Conservation (phyloP, 1,140 invertebrate genomes). For the Drosophila pseudoobscura region DNA sequence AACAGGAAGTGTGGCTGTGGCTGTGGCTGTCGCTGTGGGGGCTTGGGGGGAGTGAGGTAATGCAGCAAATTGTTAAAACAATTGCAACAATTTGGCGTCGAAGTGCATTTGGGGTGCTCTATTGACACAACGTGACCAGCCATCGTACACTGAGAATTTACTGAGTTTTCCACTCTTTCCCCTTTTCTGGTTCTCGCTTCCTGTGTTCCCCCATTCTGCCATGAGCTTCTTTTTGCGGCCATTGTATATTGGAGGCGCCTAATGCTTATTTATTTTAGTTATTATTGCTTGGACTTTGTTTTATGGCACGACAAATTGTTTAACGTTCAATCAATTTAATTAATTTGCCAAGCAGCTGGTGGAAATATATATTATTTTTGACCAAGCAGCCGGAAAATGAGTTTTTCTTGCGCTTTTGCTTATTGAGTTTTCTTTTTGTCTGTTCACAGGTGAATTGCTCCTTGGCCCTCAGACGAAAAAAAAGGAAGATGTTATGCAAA, state of each 20-base stretch:
- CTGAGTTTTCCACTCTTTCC: conserved; percentile 11
- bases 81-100: conserved; percentile 59
- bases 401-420: conserved; percentile 35
- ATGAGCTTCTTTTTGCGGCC: conserved; percentile 7
- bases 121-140: conserved; percentile 77
- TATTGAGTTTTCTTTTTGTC: conserved; percentile 26
- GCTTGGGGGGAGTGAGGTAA: neutral
- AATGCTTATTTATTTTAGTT: conserved; percentile 10
- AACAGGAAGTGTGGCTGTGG: too few relatives aligned
- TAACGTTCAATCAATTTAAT: conserved; percentile 74
- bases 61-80: conserved; percentile 46
- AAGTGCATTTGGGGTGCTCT: conserved; percentile 64
- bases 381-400: conserved; percentile 55
- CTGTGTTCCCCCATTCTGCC: conserved; percentile 1
- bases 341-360: conserved; percentile 49
- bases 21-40: neutral
- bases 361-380: conserved; percentile 41
- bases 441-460: conserved; percentile 14
- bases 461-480: conserved; percentile 28
- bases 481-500: conserved; percentile 47
- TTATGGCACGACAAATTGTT: conserved; percentile 62
- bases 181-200: neutral
- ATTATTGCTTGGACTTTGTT: conserved; percentile 42
- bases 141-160: conserved; percentile 51
- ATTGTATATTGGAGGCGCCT: neutral